These are phyloP conservation scores for Furcifer pardalis DNA, from an alignment of 2,797 vertebrate genomes.

Conservation along the genomic window DNA sequence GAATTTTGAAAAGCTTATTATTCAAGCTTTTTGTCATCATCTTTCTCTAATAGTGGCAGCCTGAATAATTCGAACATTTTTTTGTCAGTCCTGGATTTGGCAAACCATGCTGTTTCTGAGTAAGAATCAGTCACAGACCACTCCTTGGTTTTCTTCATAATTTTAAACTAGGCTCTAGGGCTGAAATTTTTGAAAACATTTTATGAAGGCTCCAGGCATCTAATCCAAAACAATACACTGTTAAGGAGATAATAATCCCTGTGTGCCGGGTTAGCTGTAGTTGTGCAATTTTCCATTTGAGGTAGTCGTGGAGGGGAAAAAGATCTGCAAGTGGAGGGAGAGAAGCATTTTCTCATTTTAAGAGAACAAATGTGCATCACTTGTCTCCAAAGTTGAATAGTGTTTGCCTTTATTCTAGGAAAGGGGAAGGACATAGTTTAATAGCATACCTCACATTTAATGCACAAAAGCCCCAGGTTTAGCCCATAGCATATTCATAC, in stretches of 20 bases:
- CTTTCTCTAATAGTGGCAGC: conserved; percentile 5
- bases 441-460: not conserved
- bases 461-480: not conserved
- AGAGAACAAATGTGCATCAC: not conserved
- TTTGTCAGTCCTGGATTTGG: not conserved
- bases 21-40: not conserved
- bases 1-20: conserved; percentile 27
- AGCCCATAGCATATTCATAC: not conserved
- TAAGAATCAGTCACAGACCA: not conserved
- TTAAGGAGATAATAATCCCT: conserved; percentile 8
- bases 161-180: not conserved
- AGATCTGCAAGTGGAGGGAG: conserved; percentile 12
- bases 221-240: conserved; percentile 10
- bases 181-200: conserved; percentile 12
- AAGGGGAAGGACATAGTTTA: not conserved
- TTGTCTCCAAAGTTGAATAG: not conserved
- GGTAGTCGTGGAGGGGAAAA: not conserved
- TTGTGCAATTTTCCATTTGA: conserved; percentile 18
- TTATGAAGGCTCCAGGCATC: conserved; percentile 1
- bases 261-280: conserved; percentile 1
- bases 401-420: not conserved
- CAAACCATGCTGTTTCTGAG: not conserved
- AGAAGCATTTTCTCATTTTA: not conserved
- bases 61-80: conserved; percentile 12
- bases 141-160: conserved; percentile 11